Evolutionary conservation across 2,797 vertebrate species (phyloP).

Genomic region (Xiphophorus birchmanni): DNA sequence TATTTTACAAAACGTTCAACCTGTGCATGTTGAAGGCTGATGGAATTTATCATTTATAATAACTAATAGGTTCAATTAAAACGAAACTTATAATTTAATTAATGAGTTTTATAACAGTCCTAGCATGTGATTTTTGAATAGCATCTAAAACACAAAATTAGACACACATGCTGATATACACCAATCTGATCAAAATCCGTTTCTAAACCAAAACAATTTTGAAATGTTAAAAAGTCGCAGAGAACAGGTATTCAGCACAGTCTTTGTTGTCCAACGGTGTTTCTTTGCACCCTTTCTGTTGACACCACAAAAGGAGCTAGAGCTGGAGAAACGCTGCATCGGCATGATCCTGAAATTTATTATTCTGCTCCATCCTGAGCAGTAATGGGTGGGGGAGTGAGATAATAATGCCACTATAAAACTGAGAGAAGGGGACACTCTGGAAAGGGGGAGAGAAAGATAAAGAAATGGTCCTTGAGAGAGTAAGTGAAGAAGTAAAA

Average conservation of each 20-base stretch:
- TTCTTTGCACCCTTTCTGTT: conserved; percentile 61
- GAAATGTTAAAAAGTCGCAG: conserved; percentile 8
- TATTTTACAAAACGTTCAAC: not conserved
- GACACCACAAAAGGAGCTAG: conserved; percentile 70
- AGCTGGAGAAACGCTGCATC: conserved; percentile 69
- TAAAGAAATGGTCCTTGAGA: conserved; percentile 40
- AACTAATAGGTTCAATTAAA: not conserved
- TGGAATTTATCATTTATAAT: not conserved
- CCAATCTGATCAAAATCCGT: not conserved
- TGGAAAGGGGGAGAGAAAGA: conserved; percentile 31
- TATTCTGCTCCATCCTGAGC: conserved; percentile 72
- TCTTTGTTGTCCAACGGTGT: conserved; percentile 52
- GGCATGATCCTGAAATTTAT: conserved; percentile 74
- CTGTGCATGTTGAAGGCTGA: not conserved
- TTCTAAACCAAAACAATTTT: not conserved
- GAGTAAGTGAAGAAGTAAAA: conserved; percentile 49
- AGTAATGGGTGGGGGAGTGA: conserved; percentile 73
- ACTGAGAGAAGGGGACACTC: conserved; percentile 55
- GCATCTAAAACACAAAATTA: not conserved
- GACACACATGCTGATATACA: not conserved
- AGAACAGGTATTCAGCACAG: conserved; percentile 7
- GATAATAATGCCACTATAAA: conserved; percentile 77
- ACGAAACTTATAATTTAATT: not conserved
- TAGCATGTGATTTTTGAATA: not conserved
- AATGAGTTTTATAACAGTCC: not conserved